These are phyloP conservation scores for Siderastrea siderea DNA, from an alignment of 92 coral and sea anemone genomes.

Conservation along the genomic window DNA sequence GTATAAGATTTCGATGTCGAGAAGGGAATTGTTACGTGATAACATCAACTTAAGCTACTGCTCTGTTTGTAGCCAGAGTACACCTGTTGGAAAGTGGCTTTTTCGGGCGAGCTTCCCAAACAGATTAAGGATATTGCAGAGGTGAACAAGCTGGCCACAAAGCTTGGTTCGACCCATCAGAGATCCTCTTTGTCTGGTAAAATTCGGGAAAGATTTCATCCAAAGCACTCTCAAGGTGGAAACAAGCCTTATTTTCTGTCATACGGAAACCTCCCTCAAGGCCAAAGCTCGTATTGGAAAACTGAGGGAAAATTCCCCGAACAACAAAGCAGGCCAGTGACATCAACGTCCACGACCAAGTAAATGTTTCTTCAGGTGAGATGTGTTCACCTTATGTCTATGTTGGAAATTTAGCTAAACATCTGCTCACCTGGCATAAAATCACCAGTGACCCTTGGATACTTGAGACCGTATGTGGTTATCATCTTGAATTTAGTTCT, in stretches of 20 bases:
- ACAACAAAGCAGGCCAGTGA: not conserved
- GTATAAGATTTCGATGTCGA: not conserved
- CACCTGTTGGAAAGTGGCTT: slow-evolving; percentile 52
- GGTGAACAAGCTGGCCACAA: slow-evolving; percentile 72
- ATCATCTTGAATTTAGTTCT: slow-evolving; percentile 8
- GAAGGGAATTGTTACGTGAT: slow-evolving; percentile 44
- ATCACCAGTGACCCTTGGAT: slow-evolving; percentile 65
- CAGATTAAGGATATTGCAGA: slow-evolving; percentile 75
- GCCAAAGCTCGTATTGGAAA: not conserved
- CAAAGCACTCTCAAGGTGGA: slow-evolving; percentile 2
- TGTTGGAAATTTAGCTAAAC: not conserved
- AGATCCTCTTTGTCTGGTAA: slow-evolving; percentile 17
- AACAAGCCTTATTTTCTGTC: not conserved
- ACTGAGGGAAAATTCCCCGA: not conserved
- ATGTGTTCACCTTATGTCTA: not conserved
- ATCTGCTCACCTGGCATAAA: slow-evolving; percentile 2
- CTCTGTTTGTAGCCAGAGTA: slow-evolving; percentile 69
- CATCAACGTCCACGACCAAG: not conserved
- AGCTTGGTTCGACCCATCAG: not conserved
- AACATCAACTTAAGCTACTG: slow-evolving; percentile 47
- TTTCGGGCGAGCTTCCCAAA: slow-evolving; percentile 79
- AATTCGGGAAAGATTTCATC: not conserved
- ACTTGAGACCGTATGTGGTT: slow-evolving; percentile 59
- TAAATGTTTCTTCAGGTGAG: not conserved
- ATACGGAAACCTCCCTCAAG: not conserved